Base-by-base conservation (phyloP, 2,797 vertebrate genomes). In the Vipera ursinii region DNA sequence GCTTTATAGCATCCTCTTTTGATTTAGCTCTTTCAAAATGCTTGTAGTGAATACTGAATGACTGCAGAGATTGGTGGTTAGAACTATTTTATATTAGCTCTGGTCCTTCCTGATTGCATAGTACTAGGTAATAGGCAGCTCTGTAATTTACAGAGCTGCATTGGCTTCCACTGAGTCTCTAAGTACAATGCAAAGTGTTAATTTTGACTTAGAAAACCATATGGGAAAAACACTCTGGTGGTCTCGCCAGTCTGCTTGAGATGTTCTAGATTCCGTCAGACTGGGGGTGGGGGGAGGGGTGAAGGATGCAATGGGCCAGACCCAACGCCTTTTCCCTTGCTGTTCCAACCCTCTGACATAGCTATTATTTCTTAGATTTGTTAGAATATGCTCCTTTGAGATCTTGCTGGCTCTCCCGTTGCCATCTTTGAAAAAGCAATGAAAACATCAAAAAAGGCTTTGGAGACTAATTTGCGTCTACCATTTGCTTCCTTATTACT, bases 41-140 rank as follows among this genome's bases (percentile, higher is more conserved):
- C 82, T 8, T 56, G 0, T 20, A 38, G 6, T 95, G 91, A 95
- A 95, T 92, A 69, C 44, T 38, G 13, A 73, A 73, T 38, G 6
- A 73, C 6, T 38, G 14, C 63, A 73, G 15, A 38, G 32, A 73
- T 73, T 14, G n/a, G 14, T 69, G n/a, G 15, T 20, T 17, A 38
- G 65, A 73, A 38, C 65, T 73, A 73, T 73, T 73, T 73, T 38
- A 38, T 32, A 69, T 69, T 32, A n/a, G 65, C 15, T 73, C 65
- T 73, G 65, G 65, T 73, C n/a, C 65, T 69, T 38, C 65, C 32
- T 73, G 65, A 38, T 38, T 73, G 15, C 17, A 15, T 38, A 32
- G n/a, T 73, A 38, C 32, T 73, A 38, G 14, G 13, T 65, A 65
- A 73, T 73, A n/a, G n/a, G n/a, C n/a, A n/a, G n/a, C n/a, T n/a